Evolutionary conservation across 2,797 vertebrate genomes (phyloP), one percentile per base, ranked within the genome.

Genomic region (Xiphophorus birchmanni): DNA sequence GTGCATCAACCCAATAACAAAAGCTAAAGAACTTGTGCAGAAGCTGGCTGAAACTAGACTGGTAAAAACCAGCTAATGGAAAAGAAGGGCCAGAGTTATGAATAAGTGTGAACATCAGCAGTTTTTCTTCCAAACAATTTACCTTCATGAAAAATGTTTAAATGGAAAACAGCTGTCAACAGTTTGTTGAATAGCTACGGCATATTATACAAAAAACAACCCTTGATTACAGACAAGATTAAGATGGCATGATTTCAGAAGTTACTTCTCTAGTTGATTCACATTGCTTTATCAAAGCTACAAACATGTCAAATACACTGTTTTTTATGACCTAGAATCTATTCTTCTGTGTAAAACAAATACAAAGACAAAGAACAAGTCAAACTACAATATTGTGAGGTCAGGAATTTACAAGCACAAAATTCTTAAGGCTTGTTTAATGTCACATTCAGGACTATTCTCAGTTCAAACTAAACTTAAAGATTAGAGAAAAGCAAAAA

Each of bases 401-500:
- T 77, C 48, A 75, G 21, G 32, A 73, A 48, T 71, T 32, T 2
- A 12, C 35, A 50, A 74, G 71, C 42, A 56, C 47, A 76, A 40
- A 35, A 69, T 45, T 65, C 15, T 79, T 76, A 72, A 72, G 48
- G 35, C 21, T 6, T 2, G 74, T 75, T 76, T 37, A 78, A 81
- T 73, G 42, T 45, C 6, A 80, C 47, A 76, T 74, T 77, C 54
- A 76, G 80, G 44, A 83, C 35, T 23, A 65, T 56, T 86, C 78
- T 65, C n/a, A 74, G 50, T 72, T 2, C 45, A 78, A 50, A 76
- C 18, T 75, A 50, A 79, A 56, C 23, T 13, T 71, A 37, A 26
- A 73, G 72, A 86, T 78, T 73, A 82, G 42, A 75, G 9, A 47
- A 32, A 13, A 15, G 32, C 3, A n/a, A 42, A 48, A 71, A 78